Evolutionary conservation across 2,888 invertebrate species (phyloP).

Genomic region (Alitta virens): DNA sequence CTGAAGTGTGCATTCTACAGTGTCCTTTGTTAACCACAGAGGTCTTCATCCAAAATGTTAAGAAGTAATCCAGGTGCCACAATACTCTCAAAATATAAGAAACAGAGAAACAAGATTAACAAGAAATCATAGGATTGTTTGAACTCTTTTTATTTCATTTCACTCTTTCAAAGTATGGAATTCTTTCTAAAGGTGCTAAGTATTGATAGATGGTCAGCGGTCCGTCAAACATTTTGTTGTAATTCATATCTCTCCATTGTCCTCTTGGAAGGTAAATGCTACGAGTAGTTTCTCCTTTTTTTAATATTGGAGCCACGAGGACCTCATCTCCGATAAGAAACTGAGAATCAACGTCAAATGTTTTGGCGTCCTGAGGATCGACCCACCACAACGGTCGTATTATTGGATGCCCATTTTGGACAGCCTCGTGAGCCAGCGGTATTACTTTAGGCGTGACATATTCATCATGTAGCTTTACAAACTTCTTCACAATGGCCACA

Average conservation of each 20-base stretch:
- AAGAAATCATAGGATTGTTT: too few species aligned
- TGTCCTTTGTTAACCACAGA: too few species aligned
- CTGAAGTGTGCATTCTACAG: too few species aligned
- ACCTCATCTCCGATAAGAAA: slow-evolving; percentile 50
- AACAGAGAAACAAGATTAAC: too few species aligned
- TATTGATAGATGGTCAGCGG: neutral
- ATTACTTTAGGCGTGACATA: slow-evolving; percentile 33
- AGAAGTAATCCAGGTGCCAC: too few species aligned
- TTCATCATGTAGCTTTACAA: slow-evolving; percentile 22
- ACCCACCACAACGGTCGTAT: slow-evolving; percentile 87
- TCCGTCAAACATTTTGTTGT: slow-evolving; percentile 5
- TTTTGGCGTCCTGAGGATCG: slow-evolving; percentile 75
- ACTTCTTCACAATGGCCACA: slow-evolving; percentile 30
- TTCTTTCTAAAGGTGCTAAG: neutral
- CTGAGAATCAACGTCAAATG: slow-evolving; percentile 54
- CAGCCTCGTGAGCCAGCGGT: slow-evolving; percentile 33
- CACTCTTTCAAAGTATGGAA: slow-evolving; percentile 5
- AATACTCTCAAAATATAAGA: too few species aligned
- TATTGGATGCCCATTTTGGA: slow-evolving; percentile 68
- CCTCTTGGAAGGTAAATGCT: slow-evolving; percentile 42
- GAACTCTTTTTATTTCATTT: too few species aligned
- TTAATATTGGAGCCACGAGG: slow-evolving; percentile 52
- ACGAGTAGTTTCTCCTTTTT: slow-evolving; percentile 36
- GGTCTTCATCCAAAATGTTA: too few species aligned
- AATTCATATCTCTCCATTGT: slow-evolving; percentile 22